Conservation (phyloP, 2,113 vertebrate species). For the Xiphias gladius region DNA sequence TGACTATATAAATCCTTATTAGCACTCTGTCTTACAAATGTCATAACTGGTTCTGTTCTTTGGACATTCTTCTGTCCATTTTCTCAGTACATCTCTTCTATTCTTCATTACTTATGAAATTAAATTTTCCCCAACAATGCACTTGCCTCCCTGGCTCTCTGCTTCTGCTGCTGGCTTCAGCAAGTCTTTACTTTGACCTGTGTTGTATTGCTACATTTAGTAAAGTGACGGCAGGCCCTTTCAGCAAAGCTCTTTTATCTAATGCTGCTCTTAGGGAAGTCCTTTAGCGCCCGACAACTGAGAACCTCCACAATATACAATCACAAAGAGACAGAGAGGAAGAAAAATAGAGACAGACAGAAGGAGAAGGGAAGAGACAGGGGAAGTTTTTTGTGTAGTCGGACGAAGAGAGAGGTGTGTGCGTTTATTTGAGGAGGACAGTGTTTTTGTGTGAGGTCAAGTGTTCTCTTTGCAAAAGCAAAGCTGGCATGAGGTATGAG, state of each 20-base stretch:
- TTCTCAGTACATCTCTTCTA: conserved; percentile 38
- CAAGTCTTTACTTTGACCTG: conserved; percentile 72
- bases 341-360: conserved; percentile 41
- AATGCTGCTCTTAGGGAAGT: conserved; percentile 70
- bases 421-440: conserved; percentile 6
- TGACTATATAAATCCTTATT: not conserved
- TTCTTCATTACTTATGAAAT: conserved; percentile 52
- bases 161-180: conserved; percentile 60
- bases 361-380: conserved; percentile 34
- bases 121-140: conserved; percentile 45
- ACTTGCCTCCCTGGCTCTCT: conserved; percentile 9
- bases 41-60: not conserved
- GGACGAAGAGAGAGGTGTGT: conserved; percentile 21
- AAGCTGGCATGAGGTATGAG: conserved; percentile 24
- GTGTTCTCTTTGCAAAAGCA: conserved; percentile 45
- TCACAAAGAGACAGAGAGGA: conserved; percentile 60
- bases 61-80: conserved; percentile 5
- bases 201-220: conserved; percentile 65
- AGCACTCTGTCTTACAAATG: not conserved
- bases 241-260: conserved; percentile 77
- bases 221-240: conserved; percentile 77
- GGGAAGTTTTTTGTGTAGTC: conserved; percentile 51
- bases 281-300: conserved; percentile 66
- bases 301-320: conserved; percentile 61
- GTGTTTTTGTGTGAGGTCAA: conserved; percentile 45